Conservation (phyloP, 2,888 invertebrate species). For the Tetheella fluctuosa region DNA sequence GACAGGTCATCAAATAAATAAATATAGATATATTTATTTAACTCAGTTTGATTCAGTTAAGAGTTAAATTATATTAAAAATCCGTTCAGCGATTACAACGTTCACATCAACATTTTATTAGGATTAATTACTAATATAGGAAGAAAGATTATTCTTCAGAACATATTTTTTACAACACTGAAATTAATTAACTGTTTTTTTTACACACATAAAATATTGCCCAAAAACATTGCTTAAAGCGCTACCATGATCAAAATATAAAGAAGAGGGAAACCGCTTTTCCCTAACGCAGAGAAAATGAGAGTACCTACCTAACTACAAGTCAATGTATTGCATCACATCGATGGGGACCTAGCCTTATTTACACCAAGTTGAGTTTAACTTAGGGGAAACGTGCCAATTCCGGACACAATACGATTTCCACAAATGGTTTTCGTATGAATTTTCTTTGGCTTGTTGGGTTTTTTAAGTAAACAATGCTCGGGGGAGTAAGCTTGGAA, state of each 20-base stretch:
- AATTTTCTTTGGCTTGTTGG: conserved; percentile 35
- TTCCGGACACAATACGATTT: conserved; percentile 51
- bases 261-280: conserved; percentile 33
- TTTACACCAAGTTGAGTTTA: conserved; percentile 36
- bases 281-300: conserved; percentile 40
- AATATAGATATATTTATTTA: too few species aligned
- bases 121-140: too few species aligned
- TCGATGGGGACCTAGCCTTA: conserved; percentile 34
- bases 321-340: conserved; percentile 60
- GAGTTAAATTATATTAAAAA: too few species aligned
- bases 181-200: too few species aligned
- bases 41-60: too few species aligned
- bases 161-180: too few species aligned
- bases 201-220: too few species aligned
- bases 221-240: conserved; percentile 3
- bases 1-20: too few species aligned
- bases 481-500: conserved; percentile 22
- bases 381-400: conserved; percentile 46
- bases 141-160: too few species aligned
- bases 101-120: too few species aligned
- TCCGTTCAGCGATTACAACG: too few species aligned
- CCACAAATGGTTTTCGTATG: conserved; percentile 51
- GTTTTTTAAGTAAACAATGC: conserved; percentile 34
- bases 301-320: conserved; percentile 38
- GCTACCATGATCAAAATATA: background rate